phyloP scores from a whole-genome alignment of 2,113 vertebrate species.

The Cyrtonyx montezumae region DNA sequence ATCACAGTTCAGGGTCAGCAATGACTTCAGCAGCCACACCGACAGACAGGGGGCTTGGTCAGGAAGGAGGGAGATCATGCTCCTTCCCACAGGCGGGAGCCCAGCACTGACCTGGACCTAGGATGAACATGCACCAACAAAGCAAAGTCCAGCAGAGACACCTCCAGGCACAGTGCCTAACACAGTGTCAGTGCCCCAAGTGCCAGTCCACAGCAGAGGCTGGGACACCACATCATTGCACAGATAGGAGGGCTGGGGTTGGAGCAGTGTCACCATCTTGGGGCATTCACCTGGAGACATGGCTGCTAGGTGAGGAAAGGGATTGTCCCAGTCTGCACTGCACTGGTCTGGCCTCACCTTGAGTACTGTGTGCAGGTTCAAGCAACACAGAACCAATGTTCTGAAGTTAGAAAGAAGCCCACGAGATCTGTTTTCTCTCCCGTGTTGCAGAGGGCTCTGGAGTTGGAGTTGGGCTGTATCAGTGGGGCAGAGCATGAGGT shows the following conservation, averaged over 20 bases:
- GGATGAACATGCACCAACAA: neutral
- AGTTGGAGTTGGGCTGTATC: neutral
- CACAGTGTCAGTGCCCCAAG: neutral
- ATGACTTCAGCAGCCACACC: constrained; percentile 20
- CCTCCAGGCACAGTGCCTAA: neutral
- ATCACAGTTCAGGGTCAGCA: constrained; percentile 35
- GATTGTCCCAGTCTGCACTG: neutral
- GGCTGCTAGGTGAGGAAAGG: neutral
- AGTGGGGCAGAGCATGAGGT: neutral
- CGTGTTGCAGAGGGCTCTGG: neutral
- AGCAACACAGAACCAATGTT: neutral
- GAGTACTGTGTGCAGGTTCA: neutral
- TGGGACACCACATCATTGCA: neutral
- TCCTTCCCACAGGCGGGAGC: neutral
- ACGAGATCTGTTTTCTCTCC: neutral
- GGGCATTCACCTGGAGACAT: neutral
- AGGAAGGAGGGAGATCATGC: neutral
- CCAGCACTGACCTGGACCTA: neutral
- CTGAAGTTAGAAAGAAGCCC: neutral
- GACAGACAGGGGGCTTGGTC: neutral
- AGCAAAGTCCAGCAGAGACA: neutral
- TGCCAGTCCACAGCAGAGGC: neutral
- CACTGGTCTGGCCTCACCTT: neutral
- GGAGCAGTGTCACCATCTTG: neutral
- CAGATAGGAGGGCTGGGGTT: neutral